phyloP scores from a whole-genome alignment of 2,888 invertebrate genomes.

The Anthophora plumipes region DNA sequence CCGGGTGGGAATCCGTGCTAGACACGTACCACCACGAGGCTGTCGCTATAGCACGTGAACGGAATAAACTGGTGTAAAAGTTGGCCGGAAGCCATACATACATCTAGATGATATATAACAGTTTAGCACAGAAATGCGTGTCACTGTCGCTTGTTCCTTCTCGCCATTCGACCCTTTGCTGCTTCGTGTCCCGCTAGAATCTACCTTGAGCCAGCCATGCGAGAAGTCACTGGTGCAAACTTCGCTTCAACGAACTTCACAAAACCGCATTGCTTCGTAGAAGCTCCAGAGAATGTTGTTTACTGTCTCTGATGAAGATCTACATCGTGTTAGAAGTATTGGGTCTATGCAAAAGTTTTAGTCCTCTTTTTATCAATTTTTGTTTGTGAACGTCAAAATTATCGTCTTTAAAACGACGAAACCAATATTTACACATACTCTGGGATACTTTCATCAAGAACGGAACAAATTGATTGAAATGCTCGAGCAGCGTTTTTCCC shows the following conservation, averaged over 20 bases:
- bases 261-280: no score
- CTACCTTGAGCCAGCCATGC: background rate
- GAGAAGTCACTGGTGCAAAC: constrained; percentile 12
- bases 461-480: no score
- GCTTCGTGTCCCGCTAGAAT: background rate
- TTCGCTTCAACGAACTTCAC: background rate
- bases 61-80: constrained; percentile 39
- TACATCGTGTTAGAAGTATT: no score
- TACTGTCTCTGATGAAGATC: no score
- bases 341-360: no score
- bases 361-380: no score
- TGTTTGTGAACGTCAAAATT: no score
- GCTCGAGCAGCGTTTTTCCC: no score
- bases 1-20: constrained; percentile 2
- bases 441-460: no score
- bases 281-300: no score
- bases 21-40: constrained; percentile 25
- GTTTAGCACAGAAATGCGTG: constrained; percentile 70
- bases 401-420: no score
- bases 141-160: constrained; percentile 39
- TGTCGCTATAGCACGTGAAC: constrained; percentile 27
- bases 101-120: constrained; percentile 63
- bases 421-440: no score
- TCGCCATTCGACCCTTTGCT: background rate
- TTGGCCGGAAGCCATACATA: constrained; percentile 67